A percentile compares a stretch with the other conserved stretches of the same genome.
Conservation (phyloP, 2,113 vertebrate genomes). For the Plecotus auritus region DNA sequence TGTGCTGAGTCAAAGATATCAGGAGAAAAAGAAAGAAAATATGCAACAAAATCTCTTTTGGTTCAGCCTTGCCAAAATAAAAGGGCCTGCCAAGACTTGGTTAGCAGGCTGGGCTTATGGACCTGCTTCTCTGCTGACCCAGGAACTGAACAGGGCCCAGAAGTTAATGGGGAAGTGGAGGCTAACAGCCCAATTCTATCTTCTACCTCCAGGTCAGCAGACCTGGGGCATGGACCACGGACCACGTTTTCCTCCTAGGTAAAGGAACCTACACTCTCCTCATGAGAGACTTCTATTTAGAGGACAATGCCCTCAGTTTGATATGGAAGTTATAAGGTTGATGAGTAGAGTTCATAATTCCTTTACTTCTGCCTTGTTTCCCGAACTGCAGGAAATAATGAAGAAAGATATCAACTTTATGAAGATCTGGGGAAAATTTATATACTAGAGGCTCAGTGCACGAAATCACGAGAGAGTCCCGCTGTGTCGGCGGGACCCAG, state of each 20-base stretch:
- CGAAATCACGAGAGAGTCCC: no score
- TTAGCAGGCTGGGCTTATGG: neutral
- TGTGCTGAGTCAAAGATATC: neutral
- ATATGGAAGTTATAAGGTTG: neutral
- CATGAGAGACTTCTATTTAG: neutral
- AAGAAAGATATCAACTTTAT: neutral
- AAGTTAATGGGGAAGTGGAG: neutral
- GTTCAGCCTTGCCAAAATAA: neutral
- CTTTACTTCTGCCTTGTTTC: neutral
- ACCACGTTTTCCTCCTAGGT: neutral
- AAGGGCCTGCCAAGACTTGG: neutral
- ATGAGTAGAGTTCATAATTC: neutral
- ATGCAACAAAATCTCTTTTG: neutral
- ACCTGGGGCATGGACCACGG: accelerated
- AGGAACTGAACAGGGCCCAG: neutral
- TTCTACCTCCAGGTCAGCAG: neutral
- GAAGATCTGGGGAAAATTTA: neutral
- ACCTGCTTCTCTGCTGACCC: neutral
- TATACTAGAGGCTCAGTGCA: no score
- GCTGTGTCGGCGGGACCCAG: accelerated
- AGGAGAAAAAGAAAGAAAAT: neutral
- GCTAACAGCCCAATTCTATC: neutral
- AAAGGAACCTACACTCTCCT: neutral
- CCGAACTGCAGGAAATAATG: neutral
- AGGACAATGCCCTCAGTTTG: neutral